phyloP scores from a whole-genome alignment of 1,140 invertebrate genomes.

The Cydia amplana region DNA sequence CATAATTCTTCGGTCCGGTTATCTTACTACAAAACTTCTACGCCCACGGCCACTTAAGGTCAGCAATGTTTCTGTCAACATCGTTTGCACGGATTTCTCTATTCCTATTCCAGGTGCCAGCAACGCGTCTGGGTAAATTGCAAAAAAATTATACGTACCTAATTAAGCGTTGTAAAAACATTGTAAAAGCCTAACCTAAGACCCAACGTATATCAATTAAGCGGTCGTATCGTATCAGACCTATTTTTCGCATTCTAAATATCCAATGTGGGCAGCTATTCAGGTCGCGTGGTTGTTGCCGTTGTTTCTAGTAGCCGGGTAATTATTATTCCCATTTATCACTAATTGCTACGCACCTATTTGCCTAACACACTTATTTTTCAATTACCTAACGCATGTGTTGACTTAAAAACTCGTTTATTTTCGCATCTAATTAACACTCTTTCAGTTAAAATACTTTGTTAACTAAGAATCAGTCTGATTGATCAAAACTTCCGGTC shows the following conservation, averaged over 20 bases:
- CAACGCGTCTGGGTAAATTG: no score
- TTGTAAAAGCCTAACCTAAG: no score
- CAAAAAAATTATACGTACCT: no score
- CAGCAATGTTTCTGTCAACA: background rate
- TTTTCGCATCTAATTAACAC: background rate
- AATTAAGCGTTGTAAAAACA: no score
- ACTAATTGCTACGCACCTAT: constrained; percentile 13
- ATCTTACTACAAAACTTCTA: background rate
- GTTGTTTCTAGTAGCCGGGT: constrained; percentile 11
- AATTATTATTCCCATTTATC: constrained; percentile 5
- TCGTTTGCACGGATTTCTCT: background rate
- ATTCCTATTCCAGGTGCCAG: no score
- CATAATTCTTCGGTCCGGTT: background rate
- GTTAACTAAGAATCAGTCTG: background rate
- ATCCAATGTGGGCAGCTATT: constrained; percentile 19
- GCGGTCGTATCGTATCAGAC: background rate
- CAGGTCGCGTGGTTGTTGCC: constrained; percentile 16
- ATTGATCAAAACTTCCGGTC: background rate
- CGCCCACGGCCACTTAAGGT: background rate
- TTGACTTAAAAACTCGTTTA: constrained; percentile 1
- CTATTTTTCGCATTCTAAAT: constrained; percentile 18
- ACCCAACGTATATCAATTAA: background rate
- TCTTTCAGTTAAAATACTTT: background rate
- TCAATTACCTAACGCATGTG: background rate
- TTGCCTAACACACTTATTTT: background rate